Conservation (phyloP, 2,797 vertebrate genomes). For the Centropyge bicolor region DNA sequence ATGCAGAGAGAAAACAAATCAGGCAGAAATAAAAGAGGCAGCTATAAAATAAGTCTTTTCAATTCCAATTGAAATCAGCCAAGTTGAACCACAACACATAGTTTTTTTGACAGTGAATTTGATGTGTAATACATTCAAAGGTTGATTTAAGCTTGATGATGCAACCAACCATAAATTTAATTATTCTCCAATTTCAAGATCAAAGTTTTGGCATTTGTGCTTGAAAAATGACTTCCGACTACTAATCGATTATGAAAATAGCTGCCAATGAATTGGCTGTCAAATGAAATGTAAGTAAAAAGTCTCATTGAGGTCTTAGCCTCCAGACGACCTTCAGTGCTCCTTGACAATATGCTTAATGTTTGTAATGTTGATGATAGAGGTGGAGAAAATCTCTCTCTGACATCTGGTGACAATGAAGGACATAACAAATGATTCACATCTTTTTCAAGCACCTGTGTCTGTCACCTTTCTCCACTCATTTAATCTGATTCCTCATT, state of each 20-base stretch:
- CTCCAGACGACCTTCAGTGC: neutral
- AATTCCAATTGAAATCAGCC: neutral
- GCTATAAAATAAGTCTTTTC: slow-evolving; percentile 33
- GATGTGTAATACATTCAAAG: neutral
- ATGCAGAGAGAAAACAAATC: neutral
- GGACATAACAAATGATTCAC: neutral
- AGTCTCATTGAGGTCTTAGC: neutral
- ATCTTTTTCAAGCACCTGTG: neutral
- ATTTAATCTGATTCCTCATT: too few relatives aligned
- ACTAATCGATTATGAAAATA: neutral
- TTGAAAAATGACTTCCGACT: neutral
- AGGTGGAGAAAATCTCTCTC: neutral
- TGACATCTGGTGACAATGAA: neutral
- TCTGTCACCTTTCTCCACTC: neutral
- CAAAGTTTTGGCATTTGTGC: neutral
- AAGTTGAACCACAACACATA: neutral
- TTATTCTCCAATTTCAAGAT: neutral
- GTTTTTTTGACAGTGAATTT: neutral
- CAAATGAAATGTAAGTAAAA: too few relatives aligned
- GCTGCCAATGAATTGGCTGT: too few relatives aligned
- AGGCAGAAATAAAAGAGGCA: slow-evolving; percentile 3
- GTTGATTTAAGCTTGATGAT: neutral
- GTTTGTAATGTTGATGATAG: too few relatives aligned
- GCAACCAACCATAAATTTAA: neutral
- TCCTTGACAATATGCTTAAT: neutral